Conservation (phyloP, 2,888 invertebrate genomes). For the Cryptus armator region DNA sequence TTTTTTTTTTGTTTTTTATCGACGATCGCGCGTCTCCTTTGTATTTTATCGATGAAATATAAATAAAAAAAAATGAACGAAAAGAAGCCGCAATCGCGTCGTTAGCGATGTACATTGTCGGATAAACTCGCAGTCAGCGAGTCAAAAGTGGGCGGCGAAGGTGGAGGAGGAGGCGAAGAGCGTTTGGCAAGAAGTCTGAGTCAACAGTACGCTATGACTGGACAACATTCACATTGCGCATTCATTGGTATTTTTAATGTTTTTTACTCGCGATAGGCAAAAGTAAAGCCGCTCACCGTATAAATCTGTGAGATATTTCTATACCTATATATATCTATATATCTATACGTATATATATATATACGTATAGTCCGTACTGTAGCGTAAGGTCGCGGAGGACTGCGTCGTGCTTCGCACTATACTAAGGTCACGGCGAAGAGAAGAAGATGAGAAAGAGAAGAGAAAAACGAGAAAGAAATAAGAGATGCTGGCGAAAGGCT, state of each 20-base stretch:
- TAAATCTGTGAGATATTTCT: neutral
- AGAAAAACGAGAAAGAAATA: slow-evolving; percentile 1
- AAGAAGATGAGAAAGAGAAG: slow-evolving; percentile 33
- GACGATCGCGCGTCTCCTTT: slow-evolving; percentile 9
- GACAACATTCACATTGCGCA: slow-evolving; percentile 8
- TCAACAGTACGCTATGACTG: slow-evolving; percentile 16
- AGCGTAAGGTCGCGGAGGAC: slow-evolving; percentile 47
- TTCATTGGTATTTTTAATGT: neutral
- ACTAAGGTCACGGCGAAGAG: slow-evolving; percentile 58
- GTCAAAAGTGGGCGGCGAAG: slow-evolving; percentile 19
- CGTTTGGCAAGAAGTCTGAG: slow-evolving; percentile 32
- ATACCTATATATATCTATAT: neutral
- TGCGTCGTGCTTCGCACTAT: slow-evolving; percentile 16
- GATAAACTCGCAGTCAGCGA: slow-evolving; percentile 14
- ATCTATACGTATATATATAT: neutral
- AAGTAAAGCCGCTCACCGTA: neutral
- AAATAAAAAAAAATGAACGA: neutral
- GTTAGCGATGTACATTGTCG: neutral
- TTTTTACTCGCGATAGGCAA: neutral
- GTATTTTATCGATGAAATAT: neutral
- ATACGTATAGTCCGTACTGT: slow-evolving; percentile 6
- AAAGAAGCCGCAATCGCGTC: neutral
- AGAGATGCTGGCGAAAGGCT: slow-evolving; percentile 22
- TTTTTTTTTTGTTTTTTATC: no score
- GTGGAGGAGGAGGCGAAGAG: slow-evolving; percentile 6